Evolutionary conservation across 2,888 invertebrate species (phyloP).

Genomic region (Adelognathus sp.): DNA sequence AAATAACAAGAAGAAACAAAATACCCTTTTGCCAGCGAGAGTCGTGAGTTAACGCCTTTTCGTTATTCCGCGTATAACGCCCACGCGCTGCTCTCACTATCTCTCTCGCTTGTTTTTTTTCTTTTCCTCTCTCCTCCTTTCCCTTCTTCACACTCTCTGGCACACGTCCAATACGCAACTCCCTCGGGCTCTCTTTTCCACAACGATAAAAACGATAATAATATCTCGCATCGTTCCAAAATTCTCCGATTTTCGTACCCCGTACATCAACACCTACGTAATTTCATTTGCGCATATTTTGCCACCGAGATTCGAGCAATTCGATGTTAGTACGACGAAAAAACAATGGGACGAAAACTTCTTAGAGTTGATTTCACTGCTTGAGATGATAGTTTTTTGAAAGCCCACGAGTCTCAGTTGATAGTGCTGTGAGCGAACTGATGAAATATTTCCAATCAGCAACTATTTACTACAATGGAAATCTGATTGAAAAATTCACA

Average conservation of each 20-base stretch:
- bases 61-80: conserved; percentile 71
- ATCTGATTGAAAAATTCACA: too few species aligned
- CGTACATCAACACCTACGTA: conserved; percentile 39
- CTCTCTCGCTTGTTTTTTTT: too few species aligned
- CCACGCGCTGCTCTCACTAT: too few species aligned
- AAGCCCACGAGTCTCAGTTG: too few species aligned
- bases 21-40: conserved; percentile 3
- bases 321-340: neutral
- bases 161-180: conserved; percentile 43
- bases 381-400: too few species aligned
- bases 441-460: too few species aligned
- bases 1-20: conserved; percentile 43
- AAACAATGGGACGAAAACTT: too few species aligned
- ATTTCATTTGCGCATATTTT: conserved; percentile 11
- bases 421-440: too few species aligned
- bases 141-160: conserved; percentile 36
- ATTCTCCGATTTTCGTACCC: neutral
- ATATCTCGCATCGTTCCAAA: conserved; percentile 47
- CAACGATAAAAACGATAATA: conserved; percentile 57
- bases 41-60: conserved; percentile 65
- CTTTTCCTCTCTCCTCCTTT: conserved; percentile 33
- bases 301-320: neutral
- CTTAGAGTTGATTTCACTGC: too few species aligned
- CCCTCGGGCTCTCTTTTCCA: conserved; percentile 42
- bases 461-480: too few species aligned